These are phyloP conservation scores for Heliconius himera DNA, from an alignment of 1,140 invertebrate genomes.

Conservation along the genomic window DNA sequence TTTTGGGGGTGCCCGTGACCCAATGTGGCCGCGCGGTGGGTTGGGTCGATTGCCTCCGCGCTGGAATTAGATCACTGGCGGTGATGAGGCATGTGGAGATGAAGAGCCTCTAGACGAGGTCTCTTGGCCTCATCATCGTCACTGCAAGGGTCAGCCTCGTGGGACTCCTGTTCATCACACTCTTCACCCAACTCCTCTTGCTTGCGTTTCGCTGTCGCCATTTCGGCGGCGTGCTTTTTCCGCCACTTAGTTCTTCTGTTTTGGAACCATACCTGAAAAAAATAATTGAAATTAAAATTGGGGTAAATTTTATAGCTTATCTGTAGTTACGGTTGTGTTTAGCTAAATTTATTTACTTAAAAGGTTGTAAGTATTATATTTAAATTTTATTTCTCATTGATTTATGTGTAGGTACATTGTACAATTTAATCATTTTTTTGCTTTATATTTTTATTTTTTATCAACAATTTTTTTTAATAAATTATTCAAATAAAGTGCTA, in stretches of 20 bases:
- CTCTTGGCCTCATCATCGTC: slow-evolving; percentile 80
- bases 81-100: slow-evolving; percentile 67
- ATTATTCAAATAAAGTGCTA: too few relatives aligned
- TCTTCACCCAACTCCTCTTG: slow-evolving; percentile 95
- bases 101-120: slow-evolving; percentile 68
- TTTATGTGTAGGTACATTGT: too few relatives aligned
- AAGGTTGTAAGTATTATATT: too few relatives aligned
- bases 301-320: background rate
- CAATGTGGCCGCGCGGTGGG: slow-evolving; percentile 32
- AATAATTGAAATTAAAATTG: background rate
- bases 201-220: slow-evolving; percentile 98
- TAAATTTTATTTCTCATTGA: too few relatives aligned
- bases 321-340: too few relatives aligned
- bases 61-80: slow-evolving; percentile 66
- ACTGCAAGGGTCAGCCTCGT: slow-evolving; percentile 74
- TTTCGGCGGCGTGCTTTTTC: slow-evolving; percentile 99
- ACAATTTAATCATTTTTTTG: too few relatives aligned
- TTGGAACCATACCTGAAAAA: slow-evolving; percentile 98
- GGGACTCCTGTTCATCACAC: slow-evolving; percentile 75
- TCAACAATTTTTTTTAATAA: too few relatives aligned
- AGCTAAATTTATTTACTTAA: too few relatives aligned
- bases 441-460: too few relatives aligned
- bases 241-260: slow-evolving; percentile 99
- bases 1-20: slow-evolving; percentile 20
- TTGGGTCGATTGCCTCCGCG: slow-evolving; percentile 34